Base-by-base conservation (phyloP, 1,140 invertebrate species). In the Meloidogyne floridensis region DNA sequence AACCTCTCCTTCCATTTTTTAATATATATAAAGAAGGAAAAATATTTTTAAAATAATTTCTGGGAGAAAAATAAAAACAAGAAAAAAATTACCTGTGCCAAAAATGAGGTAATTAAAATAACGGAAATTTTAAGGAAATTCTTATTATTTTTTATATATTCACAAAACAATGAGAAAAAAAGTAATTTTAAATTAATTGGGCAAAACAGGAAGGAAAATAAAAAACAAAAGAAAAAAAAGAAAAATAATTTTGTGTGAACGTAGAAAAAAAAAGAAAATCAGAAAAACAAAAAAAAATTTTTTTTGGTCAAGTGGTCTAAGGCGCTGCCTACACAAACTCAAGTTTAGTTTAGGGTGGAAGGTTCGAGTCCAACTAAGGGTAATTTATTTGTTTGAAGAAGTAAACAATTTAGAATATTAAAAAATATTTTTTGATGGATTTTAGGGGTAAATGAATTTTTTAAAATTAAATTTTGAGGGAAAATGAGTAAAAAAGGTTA, bases 121-220 rank as follows among this genome's bases (percentile, higher is more conserved):
- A 65, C 15, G 59, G 15, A 65, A 65, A 65, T 65, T 65, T 4
- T 4, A 65, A n/a, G 7, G 15, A 65, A 65, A 59, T 15, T 59
- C 4, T 6, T 5, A 5, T 7, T 6, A 65, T 65, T 65, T n/a
- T 65, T 65, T 59, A 0, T n/a, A 65, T 7, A 65, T 65, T n/a
- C 13, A 15, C n/a, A 65, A n/a, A n/a, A 65, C n/a, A 65, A 65
- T 5, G 0, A 15, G 15, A 59, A 59, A 15, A 13, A 59, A 65
- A 18, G n/a, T 65, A 65, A 65, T n/a, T n/a, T 65, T 65, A 18
- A 65, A 65, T 65, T 65, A 65, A 65, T 65, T 65, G 59, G 59
- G 59, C 59, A 65, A 65, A 59, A 4, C 4, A 65, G 59, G 59
- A 65, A 65, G 59, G 7, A 65, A 65, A 65, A 65, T n/a, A 59